These are phyloP conservation scores for Piaya cayana DNA, from an alignment of 2,113 vertebrate species.

Conservation along the genomic window DNA sequence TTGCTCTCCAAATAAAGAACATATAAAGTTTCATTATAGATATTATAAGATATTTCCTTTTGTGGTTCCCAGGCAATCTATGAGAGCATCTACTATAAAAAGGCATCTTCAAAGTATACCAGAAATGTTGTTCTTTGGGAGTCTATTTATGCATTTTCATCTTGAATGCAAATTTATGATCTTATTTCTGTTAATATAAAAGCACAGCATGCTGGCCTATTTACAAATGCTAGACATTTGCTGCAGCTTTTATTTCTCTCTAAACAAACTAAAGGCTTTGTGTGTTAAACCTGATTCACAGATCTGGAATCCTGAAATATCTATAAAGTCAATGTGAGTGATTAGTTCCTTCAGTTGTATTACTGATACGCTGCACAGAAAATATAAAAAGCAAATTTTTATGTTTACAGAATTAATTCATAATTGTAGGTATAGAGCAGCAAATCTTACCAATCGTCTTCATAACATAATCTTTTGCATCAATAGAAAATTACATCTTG, in stretches of 20 bases:
- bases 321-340: background rate
- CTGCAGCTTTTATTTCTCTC: background rate
- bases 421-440: background rate
- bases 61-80: background rate
- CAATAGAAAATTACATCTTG: background rate
- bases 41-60: background rate
- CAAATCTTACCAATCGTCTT: background rate
- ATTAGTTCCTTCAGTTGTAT: background rate
- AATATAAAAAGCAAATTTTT: background rate
- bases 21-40: background rate
- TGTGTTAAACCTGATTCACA: background rate
- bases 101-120: background rate
- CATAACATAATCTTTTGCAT: background rate
- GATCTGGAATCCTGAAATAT: background rate
- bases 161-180: background rate
- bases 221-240: background rate
- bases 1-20: slow-evolving; percentile 4
- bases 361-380: background rate
- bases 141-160: background rate
- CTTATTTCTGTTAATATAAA: background rate
- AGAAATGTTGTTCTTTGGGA: background rate
- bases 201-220: background rate
- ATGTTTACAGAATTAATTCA: background rate
- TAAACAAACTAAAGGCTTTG: background rate
- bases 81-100: background rate